Evolutionary conservation across 2,888 invertebrate species (phyloP).

Genomic region (Watsonalla binaria): DNA sequence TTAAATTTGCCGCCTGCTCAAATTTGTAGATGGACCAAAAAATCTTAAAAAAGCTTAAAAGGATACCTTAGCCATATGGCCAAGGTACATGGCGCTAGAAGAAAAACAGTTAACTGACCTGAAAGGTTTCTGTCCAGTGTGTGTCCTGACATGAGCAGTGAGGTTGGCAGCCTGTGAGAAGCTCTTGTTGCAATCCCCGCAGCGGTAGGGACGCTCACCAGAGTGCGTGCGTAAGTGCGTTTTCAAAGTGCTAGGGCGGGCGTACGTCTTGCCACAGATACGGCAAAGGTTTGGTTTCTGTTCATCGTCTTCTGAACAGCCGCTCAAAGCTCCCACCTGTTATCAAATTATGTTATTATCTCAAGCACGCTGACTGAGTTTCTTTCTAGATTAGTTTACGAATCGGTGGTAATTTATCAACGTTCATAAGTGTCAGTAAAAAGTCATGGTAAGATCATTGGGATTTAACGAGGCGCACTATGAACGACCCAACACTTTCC

Average conservation of each 20-base stretch:
- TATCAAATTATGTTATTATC: background rate
- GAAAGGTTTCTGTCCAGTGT: constrained; percentile 99
- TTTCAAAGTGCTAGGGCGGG: constrained; percentile 96
- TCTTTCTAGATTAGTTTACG: too few relatives aligned
- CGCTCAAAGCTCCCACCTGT: constrained; percentile 76
- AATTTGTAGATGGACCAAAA: too few relatives aligned
- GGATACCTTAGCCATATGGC: too few relatives aligned
- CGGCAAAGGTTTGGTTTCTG: constrained; percentile 93
- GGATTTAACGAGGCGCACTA: too few relatives aligned
- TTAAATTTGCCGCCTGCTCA: too few relatives aligned
- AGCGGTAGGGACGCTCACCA: constrained; percentile 94
- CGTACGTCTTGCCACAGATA: constrained; percentile 98
- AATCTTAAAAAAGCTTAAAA: too few relatives aligned
- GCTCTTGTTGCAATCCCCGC: constrained; percentile 96
- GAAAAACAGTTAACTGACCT: constrained; percentile 38
- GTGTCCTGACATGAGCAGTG: constrained; percentile 97
- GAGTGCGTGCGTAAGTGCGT: constrained; percentile 98
- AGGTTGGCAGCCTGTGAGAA: constrained; percentile 99
- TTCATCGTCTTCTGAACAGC: constrained; percentile 83
- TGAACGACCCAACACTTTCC: too few relatives aligned
- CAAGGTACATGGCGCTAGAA: too few relatives aligned
- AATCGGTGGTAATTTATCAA: too few relatives aligned
- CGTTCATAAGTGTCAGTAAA: too few relatives aligned
- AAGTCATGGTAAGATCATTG: too few relatives aligned
- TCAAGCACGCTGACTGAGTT: too few relatives aligned